Evolutionary conservation across 2,113 vertebrate species (phyloP).

Genomic region (Dromiciops gliroides): DNA sequence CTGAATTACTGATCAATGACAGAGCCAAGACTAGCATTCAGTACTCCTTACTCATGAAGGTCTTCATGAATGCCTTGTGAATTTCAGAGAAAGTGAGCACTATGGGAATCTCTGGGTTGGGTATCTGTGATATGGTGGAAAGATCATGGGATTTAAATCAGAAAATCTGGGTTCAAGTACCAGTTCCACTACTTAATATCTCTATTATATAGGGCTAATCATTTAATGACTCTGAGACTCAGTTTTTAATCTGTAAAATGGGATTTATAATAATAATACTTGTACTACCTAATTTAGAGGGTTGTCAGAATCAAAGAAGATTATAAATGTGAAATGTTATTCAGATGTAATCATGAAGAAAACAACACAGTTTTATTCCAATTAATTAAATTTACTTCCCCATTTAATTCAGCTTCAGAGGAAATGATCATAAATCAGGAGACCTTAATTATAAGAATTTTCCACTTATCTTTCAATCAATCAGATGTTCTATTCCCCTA

Average conservation of each 20-base stretch:
- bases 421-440: conserved; percentile 11
- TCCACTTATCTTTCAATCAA: not conserved
- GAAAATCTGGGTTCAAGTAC: not conserved
- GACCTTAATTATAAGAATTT: not conserved
- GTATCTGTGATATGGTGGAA: not conserved
- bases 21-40: not conserved
- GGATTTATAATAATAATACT: not conserved
- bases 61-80: not conserved
- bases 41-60: not conserved
- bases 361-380: not conserved
- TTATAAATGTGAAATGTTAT: not conserved
- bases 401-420: conserved; percentile 50
- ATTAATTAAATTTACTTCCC: conserved; percentile 23
- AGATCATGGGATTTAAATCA: not conserved
- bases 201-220: not conserved
- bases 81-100: not conserved
- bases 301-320: not conserved
- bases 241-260: not conserved
- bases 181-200: not conserved
- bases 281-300: not conserved
- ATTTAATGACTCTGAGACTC: not conserved
- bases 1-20: not conserved
- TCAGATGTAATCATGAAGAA: conserved; percentile 9
- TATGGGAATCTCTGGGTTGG: not conserved
- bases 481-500: not conserved